A percentile compares a stretch with the other conserved stretches of the same genome.
These are phyloP conservation scores for Liparis tanakae DNA, from an alignment of 2,797 vertebrate species.

Conservation along the genomic window DNA sequence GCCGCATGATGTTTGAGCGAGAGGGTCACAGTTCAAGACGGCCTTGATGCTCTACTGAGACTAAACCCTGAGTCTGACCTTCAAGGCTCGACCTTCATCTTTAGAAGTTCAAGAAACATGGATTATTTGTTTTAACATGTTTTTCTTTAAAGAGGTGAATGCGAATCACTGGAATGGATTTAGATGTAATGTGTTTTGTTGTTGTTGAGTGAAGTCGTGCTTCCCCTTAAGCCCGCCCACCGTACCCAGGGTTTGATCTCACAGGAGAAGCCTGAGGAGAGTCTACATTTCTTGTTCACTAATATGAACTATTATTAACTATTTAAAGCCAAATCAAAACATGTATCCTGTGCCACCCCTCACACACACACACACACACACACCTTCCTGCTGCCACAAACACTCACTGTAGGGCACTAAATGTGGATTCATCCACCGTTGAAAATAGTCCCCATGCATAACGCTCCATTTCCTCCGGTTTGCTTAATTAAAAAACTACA, in stretches of 20 bases:
- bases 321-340: background rate
- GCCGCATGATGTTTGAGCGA: too few species aligned
- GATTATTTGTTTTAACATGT: too few species aligned
- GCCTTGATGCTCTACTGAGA: too few species aligned
- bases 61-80: background rate
- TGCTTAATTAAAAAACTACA: background rate
- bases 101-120: too few species aligned
- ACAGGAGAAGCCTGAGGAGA: slow-evolving; percentile 5
- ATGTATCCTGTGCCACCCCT: background rate
- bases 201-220: background rate
- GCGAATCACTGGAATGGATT: background rate
- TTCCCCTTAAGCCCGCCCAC: background rate
- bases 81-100: background rate
- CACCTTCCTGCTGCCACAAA: background rate
- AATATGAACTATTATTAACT: background rate
- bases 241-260: background rate
- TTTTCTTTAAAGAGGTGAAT: background rate
- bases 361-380: background rate
- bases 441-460: background rate
- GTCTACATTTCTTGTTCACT: background rate
- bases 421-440: background rate
- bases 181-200: background rate
- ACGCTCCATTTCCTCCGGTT: background rate
- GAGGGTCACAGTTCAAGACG: too few species aligned
- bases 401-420: background rate